Evolutionary conservation across 2,113 vertebrate genomes (phyloP).

Genomic region (Elgaria multicarinata): DNA sequence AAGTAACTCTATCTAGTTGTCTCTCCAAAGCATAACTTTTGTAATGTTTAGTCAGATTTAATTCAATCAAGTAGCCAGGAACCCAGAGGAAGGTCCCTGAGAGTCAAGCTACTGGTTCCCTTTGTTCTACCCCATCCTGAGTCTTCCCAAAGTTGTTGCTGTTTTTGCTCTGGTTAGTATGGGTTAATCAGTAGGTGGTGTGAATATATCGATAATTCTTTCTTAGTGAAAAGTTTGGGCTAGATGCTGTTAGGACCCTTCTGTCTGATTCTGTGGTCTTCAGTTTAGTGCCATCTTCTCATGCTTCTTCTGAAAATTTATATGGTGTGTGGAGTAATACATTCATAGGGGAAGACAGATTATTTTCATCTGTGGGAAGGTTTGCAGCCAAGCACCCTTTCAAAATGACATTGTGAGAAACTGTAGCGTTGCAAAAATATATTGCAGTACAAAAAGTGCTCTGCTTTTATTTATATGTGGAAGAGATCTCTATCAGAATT

Average conservation of each 20-base stretch:
- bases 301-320: constrained; percentile 60
- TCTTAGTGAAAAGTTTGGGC: not conserved
- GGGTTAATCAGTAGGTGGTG: not conserved
- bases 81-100: too few species aligned
- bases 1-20: too few species aligned
- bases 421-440: constrained; percentile 62
- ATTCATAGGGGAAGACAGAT: constrained; percentile 46
- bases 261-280: constrained; percentile 26
- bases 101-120: too few species aligned
- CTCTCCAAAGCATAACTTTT: too few species aligned
- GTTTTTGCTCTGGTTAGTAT: not conserved
- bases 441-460: constrained; percentile 49
- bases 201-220: not conserved
- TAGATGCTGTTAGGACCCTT: not conserved
- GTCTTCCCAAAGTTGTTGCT: not conserved
- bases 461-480: constrained; percentile 66
- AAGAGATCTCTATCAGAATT: constrained; percentile 67
- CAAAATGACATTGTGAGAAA: constrained; percentile 70
- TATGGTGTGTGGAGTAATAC: constrained; percentile 58
- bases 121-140: too few species aligned
- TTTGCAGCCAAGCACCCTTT: constrained; percentile 63
- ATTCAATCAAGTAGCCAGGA: too few species aligned
- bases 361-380: constrained; percentile 67
- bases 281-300: constrained; percentile 65
- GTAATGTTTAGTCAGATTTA: too few species aligned